Percentiles rank a stretch among this genome's conserved stretches.
Conservation (phyloP, 2,113 vertebrate genomes). For the Istiophorus platypterus region DNA sequence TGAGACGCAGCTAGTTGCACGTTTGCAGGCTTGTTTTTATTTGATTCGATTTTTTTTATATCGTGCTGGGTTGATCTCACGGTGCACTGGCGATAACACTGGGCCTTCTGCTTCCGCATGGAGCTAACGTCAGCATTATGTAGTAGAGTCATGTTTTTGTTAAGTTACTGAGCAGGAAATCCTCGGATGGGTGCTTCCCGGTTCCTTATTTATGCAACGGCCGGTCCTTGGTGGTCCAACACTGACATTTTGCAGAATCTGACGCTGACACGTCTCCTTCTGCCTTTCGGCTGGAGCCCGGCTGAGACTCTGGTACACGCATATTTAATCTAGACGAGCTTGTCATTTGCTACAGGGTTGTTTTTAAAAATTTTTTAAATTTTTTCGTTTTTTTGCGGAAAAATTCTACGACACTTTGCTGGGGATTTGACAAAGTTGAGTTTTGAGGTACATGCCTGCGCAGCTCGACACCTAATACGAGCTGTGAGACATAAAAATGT, state of each 20-base stretch:
- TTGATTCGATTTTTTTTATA: no score
- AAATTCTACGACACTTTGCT: neutral
- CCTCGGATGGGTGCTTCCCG: no score
- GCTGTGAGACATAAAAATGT: neutral
- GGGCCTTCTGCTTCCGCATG: no score
- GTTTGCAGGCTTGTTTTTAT: slow-evolving; percentile 32
- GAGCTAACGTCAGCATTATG: no score
- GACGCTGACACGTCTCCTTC: no score
- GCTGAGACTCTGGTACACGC: slow-evolving; percentile 40
- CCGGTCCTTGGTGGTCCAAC: neutral
- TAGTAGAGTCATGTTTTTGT: no score
- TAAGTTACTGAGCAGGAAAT: no score
- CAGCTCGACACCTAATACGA: neutral
- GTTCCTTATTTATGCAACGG: slow-evolving; percentile 32
- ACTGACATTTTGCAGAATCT: neutral
- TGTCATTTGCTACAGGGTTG: neutral
- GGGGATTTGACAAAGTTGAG: slow-evolving; percentile 10
- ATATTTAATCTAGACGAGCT: slow-evolving; percentile 6
- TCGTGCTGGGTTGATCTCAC: slow-evolving; percentile 29
- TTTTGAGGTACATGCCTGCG: slow-evolving; percentile 23
- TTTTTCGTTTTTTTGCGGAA: no score
- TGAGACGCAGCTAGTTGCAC: slow-evolving; percentile 57
- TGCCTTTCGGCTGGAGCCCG: no score
- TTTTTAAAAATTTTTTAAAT: no score
- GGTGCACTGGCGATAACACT: neutral